Percentiles rank a stretch among this genome's conserved stretches.
Conservation (phyloP, 1,140 invertebrate genomes). For the Protaetia brevitarsis region DNA sequence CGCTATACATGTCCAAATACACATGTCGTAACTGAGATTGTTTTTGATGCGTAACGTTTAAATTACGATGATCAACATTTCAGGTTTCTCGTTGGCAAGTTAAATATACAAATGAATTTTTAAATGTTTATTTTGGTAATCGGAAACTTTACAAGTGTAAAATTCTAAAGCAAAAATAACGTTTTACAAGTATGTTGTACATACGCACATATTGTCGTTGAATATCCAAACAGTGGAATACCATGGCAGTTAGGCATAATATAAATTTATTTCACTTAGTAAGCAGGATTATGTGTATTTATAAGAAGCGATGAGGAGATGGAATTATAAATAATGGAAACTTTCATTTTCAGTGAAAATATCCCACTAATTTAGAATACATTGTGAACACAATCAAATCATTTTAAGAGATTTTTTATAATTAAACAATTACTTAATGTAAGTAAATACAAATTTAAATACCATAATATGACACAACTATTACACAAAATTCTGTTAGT, state of each 20-base stretch:
- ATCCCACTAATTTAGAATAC: too few species aligned
- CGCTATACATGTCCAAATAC: too few species aligned
- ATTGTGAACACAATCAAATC: too few species aligned
- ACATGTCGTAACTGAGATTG: background rate
- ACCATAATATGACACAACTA: too few species aligned
- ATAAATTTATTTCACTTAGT: background rate
- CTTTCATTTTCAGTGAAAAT: too few species aligned
- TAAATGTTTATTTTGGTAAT: slow-evolving; percentile 3
- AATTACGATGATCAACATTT: slow-evolving; percentile 13
- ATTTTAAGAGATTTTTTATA: too few species aligned
- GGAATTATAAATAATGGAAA: too few species aligned
- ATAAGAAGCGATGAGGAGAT: background rate
- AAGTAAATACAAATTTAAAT: too few species aligned
- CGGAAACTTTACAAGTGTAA: slow-evolving; percentile 6
- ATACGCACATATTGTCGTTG: slow-evolving; percentile 9
- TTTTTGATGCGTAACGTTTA: background rate
- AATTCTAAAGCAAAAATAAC: slow-evolving; percentile 9
- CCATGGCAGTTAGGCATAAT: background rate
- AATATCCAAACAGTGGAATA: background rate
- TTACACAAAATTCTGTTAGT: too few species aligned
- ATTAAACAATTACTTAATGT: too few species aligned
- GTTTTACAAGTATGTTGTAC: slow-evolving; percentile 9
- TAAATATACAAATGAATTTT: background rate
- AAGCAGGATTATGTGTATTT: background rate
- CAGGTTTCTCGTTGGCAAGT: background rate